A percentile compares a stretch with the other conserved stretches of the same genome.
Evolutionary conservation across 2,113 vertebrate species (phyloP).

Genomic region (Bungarus multicinctus): DNA sequence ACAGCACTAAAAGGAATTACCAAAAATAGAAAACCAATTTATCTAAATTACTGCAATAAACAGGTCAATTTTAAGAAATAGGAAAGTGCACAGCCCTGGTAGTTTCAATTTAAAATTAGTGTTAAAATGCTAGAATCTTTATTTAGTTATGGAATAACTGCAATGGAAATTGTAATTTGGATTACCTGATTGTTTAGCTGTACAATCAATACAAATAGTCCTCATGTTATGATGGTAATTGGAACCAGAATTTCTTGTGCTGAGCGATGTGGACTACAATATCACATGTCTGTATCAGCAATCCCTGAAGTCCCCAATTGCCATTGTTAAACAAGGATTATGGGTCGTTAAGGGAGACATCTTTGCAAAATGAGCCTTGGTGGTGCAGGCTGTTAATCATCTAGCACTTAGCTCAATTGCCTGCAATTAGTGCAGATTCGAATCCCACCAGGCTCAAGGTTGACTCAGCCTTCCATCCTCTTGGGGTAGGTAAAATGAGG

Average conservation of each 20-base stretch:
- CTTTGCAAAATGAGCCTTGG: no score
- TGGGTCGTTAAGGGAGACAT: background rate
- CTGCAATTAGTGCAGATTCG: no score
- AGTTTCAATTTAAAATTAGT: background rate
- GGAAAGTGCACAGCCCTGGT: background rate
- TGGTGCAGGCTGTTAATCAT: no score
- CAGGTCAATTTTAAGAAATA: slow-evolving; percentile 1
- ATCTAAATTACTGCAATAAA: slow-evolving; percentile 17
- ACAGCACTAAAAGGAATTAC: background rate
- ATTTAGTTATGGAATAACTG: background rate
- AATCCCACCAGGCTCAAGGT: no score
- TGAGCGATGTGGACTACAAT: background rate
- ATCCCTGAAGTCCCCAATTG: background rate
- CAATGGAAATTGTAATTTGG: slow-evolving; percentile 1
- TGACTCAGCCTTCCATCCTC: no score
- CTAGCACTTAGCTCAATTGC: no score
- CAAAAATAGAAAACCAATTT: slow-evolving; percentile 15
- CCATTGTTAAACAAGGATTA: background rate
- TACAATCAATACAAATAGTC: background rate
- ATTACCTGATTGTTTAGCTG: background rate
- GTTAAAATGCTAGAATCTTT: background rate
- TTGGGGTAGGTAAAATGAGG: no score
- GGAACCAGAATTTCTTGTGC: background rate
- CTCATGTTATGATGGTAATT: background rate
- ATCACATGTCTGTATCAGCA: background rate